phyloP scores from a whole-genome alignment of 1,140 invertebrate genomes.

The Drosophila ambigua region DNA sequence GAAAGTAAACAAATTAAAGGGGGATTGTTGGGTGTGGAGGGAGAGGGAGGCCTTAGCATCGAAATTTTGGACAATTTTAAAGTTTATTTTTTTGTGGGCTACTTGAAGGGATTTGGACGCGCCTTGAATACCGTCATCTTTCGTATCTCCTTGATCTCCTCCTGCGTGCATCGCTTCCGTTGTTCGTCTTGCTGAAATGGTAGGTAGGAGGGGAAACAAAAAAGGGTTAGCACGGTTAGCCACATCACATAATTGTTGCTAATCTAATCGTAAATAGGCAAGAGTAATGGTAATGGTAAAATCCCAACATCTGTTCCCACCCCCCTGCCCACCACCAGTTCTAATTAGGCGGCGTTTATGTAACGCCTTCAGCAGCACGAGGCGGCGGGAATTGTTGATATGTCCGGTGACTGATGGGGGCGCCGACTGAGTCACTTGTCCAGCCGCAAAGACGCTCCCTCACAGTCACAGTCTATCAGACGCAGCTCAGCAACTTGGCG shows the following conservation, averaged over 20 bases:
- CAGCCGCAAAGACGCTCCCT: too few relatives aligned
- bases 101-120: conserved; percentile 82
- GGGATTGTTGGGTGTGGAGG: background rate
- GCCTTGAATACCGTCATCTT: conserved; percentile 81
- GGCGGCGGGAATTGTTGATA: too few relatives aligned
- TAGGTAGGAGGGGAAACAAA: background rate
- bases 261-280: conserved; percentile 1
- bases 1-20: background rate
- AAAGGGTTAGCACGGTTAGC: too few relatives aligned
- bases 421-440: too few relatives aligned
- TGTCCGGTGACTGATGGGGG: too few relatives aligned
- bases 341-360: too few relatives aligned
- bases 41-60: conserved; percentile 17
- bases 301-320: too few relatives aligned
- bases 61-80: conserved; percentile 35
- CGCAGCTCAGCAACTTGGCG: too few relatives aligned
- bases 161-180: conserved; percentile 69
- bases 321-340: too few relatives aligned
- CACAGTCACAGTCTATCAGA: too few relatives aligned
- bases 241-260: background rate
- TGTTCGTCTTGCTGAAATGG: conserved; percentile 79
- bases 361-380: too few relatives aligned
- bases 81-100: conserved; percentile 22
- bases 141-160: conserved; percentile 67
- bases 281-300: background rate